Evolutionary conservation across 1,140 invertebrate species (phyloP), one percentile per base, ranked within the genome.

Genomic region (Temnothorax curvispinosus): DNA sequence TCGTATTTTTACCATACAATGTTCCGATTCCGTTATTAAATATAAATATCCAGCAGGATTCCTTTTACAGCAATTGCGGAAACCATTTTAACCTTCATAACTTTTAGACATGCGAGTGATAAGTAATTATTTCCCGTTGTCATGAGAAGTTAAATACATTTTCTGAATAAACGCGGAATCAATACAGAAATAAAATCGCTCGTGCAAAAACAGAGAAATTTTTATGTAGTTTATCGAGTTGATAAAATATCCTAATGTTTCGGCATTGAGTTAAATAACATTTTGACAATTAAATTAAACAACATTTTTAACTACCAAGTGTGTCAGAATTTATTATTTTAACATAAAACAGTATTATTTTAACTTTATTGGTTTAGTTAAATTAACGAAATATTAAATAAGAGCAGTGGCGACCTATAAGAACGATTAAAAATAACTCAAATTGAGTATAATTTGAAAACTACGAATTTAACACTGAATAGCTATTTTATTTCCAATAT

Each of bases 1-100:
- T 47, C 35, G 47, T 27, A 32, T 21, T 13, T 71, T 62, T 80
- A 72, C 32, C 21, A 47, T 54, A 35, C 47, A 15, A 86, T 60
- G 58, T 77, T 15, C 72, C 41, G 35, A 35, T 44, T 44, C 32
- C 18, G 47, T 11, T 52, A n/a, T 54, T 38, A 50, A 62, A 27
- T 50, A 41, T 38, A 50, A 62, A 27, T 50, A 41, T 62, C 47
- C 50, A 18, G 2, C 8, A 50, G 56, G 38, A 71, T 84, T 86
- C 11, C 2, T 52, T 35, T 47, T 21, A 7, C 32, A 8, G 6
- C 0, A 35, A 69, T 64, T 44, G n/a, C 38, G 27, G 13, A 52
- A 69, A 15, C 0, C 0, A n/a, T 7, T 3, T 15, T 18, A 54
- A n/a, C 32, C 32, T 72, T 81, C 58, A 52, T 41, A 6, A 27